Percentiles rank a stretch among this genome's conserved stretches.
These are phyloP conservation scores for Stigmatopora argus DNA, from an alignment of 2,113 vertebrate genomes.

Conservation along the genomic window DNA sequence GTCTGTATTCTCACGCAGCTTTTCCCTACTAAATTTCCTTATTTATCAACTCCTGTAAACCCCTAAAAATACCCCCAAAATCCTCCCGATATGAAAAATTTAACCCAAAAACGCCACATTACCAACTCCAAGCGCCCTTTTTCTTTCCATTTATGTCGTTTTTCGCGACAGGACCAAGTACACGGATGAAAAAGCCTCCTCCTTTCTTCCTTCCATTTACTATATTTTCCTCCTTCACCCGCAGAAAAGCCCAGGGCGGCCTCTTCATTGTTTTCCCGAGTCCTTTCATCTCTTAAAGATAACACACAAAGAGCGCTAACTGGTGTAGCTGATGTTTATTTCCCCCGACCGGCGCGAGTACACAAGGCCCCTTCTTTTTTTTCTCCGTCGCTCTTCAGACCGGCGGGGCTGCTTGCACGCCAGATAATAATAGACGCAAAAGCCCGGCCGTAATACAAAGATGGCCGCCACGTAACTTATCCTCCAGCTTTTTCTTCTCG, in stretches of 20 bases:
- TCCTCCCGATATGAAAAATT: too few species aligned
- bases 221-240: slow-evolving; percentile 27
- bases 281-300: slow-evolving; percentile 65
- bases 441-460: slow-evolving; percentile 37
- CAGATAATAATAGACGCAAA: slow-evolving; percentile 33
- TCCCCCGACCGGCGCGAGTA: slow-evolving; percentile 44
- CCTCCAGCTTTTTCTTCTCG: slow-evolving; percentile 29
- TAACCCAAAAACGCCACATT: too few species aligned
- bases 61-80: too few species aligned
- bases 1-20: too few species aligned
- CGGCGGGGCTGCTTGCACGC: slow-evolving; percentile 11
- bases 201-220: slow-evolving; percentile 26
- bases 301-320: slow-evolving; percentile 58
- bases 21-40: too few species aligned
- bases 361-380: slow-evolving; percentile 19
- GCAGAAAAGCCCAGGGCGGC: slow-evolving; percentile 53
- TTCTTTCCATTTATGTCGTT: neutral
- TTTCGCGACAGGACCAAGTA: slow-evolving; percentile 45
- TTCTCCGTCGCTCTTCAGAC: slow-evolving; percentile 36
- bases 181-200: slow-evolving; percentile 60
- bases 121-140: too few species aligned
- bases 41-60: too few species aligned
- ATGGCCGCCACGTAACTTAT: slow-evolving; percentile 53
- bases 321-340: slow-evolving; percentile 55
- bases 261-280: slow-evolving; percentile 59